Conservation (phyloP, 2,888 invertebrate genomes). For the Drosophila dives region DNA sequence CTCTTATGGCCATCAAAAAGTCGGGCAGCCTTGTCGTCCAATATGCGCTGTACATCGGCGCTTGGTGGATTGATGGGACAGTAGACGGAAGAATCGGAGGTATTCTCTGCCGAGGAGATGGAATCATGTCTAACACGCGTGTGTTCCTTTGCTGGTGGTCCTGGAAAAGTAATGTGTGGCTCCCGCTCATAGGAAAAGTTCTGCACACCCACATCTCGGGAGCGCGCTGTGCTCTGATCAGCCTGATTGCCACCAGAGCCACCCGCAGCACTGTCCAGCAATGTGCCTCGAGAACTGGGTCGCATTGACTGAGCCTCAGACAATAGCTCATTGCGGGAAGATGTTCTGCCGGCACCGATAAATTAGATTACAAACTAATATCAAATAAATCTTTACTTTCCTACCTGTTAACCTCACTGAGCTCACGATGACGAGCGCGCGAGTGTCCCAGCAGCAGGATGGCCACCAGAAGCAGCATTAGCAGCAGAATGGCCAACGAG, state of each 20-base stretch:
- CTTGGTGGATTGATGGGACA: slow-evolving; percentile 84
- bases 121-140: slow-evolving; percentile 76
- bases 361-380: background rate
- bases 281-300: slow-evolving; percentile 72
- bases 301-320: slow-evolving; percentile 78
- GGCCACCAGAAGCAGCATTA: slow-evolving; percentile 82
- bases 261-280: slow-evolving; percentile 55
- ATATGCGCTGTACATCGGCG: slow-evolving; percentile 82
- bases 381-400: background rate
- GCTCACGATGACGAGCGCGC: slow-evolving; percentile 69
- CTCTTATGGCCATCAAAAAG: slow-evolving; percentile 82
- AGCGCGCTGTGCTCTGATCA: slow-evolving; percentile 63
- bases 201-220: slow-evolving; percentile 80
- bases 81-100: slow-evolving; percentile 85
- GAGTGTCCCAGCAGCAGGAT: slow-evolving; percentile 83
- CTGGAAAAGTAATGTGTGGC: slow-evolving; percentile 75
- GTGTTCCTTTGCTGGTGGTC: slow-evolving; percentile 68
- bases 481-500: slow-evolving; percentile 80
- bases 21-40: slow-evolving; percentile 82
- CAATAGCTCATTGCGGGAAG: slow-evolving; percentile 82
- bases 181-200: slow-evolving; percentile 82
- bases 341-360: slow-evolving; percentile 58
- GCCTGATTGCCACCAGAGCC: slow-evolving; percentile 35
- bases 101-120: slow-evolving; percentile 82
- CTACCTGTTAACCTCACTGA: slow-evolving; percentile 80